Evolutionary conservation across 2,888 invertebrate genomes (phyloP).

Genomic region (Chymomyza fuscimana): DNA sequence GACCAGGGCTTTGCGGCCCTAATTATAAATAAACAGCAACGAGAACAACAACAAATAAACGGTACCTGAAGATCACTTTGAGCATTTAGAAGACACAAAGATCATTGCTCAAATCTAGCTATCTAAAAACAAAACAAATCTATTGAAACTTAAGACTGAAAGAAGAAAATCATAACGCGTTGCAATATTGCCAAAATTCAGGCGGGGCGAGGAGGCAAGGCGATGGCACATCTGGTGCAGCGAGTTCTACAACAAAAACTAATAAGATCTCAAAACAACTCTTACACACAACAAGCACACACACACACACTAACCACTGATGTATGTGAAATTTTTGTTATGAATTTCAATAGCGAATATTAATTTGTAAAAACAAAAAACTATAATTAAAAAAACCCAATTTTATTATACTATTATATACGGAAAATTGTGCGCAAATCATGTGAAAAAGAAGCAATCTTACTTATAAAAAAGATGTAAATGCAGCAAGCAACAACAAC

Average conservation of each 20-base stretch:
- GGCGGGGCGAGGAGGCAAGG: constrained; percentile 7
- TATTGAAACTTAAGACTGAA: constrained; percentile 20
- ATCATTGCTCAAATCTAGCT: constrained; percentile 50
- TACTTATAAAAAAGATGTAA: constrained; percentile 39
- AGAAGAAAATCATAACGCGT: constrained; percentile 23
- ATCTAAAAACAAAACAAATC: constrained; percentile 11
- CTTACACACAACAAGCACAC: constrained; percentile 17
- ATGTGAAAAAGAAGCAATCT: constrained; percentile 62
- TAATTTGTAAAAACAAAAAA: constrained; percentile 57
- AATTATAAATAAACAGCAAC: constrained; percentile 25
- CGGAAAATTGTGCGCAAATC: constrained; percentile 47
- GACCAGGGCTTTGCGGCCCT: not conserved
- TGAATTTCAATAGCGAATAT: constrained; percentile 68
- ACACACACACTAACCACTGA: not conserved
- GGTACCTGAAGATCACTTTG: constrained; percentile 68
- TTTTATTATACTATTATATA: constrained; percentile 40
- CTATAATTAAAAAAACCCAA: constrained; percentile 13
- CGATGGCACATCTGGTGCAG: not conserved
- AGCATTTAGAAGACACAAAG: constrained; percentile 59
- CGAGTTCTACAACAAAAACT: constrained; percentile 24
- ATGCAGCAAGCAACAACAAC: constrained; percentile 26
- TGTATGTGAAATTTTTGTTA: constrained; percentile 61
- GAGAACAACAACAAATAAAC: constrained; percentile 43
- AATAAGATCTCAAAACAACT: constrained; percentile 62
- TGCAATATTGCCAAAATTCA: constrained; percentile 39